These are phyloP conservation scores for Polyommatus iphigenia DNA, from an alignment of 2,888 invertebrate genomes.

Conservation along the genomic window DNA sequence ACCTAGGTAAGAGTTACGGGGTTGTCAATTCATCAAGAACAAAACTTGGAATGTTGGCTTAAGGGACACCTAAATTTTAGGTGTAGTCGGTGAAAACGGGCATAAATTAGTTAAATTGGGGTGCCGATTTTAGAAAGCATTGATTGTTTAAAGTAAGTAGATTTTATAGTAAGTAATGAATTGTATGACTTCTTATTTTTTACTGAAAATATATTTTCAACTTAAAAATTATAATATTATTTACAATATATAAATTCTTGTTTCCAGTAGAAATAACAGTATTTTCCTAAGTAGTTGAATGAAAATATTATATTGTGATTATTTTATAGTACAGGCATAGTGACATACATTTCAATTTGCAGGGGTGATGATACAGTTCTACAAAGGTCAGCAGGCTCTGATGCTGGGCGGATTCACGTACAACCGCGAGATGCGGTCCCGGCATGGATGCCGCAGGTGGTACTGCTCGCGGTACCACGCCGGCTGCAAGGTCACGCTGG, in stretches of 20 bases:
- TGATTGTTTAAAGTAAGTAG: background rate
- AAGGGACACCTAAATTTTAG: too few species aligned
- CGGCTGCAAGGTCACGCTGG: constrained; percentile 45
- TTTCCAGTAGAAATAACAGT: too few species aligned
- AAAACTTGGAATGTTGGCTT: too few species aligned
- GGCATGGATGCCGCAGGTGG: constrained; percentile 41
- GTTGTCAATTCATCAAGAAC: too few species aligned
- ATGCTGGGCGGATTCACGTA: constrained; percentile 36
- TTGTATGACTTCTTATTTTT: background rate
- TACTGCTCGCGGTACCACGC: constrained; percentile 49
- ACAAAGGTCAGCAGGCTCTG: background rate
- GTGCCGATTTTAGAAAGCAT: too few species aligned
- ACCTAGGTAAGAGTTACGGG: too few species aligned
- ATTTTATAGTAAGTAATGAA: background rate
- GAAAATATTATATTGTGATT: too few species aligned
- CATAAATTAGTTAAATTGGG: too few species aligned
- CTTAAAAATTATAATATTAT: background rate
- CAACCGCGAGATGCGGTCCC: constrained; percentile 33
- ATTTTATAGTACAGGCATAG: background rate
- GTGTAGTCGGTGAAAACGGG: too few species aligned
- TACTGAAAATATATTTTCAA: background rate
- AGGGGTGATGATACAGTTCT: constrained; percentile 28
- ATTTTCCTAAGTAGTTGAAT: too few species aligned
- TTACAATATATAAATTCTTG: too few species aligned
- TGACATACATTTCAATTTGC: background rate